These are phyloP conservation scores for Endotricha flammealis DNA, from an alignment of 2,888 invertebrate species.

Conservation along the genomic window DNA sequence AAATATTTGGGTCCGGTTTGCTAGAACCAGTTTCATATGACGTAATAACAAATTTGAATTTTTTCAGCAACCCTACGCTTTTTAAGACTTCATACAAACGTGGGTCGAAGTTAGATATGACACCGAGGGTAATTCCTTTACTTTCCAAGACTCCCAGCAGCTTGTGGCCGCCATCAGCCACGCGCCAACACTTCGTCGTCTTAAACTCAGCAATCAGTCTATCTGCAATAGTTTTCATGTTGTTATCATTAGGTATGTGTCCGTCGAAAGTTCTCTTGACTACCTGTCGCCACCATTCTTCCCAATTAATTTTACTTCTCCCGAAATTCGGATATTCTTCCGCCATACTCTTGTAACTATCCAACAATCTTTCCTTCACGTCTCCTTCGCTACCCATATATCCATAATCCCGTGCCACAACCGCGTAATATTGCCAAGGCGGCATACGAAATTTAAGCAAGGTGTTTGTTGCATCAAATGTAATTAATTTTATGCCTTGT, in stretches of 20 bases:
- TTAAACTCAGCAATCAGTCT: constrained; percentile 84
- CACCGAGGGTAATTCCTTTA: constrained; percentile 78
- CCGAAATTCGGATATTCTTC: constrained; percentile 90
- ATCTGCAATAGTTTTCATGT: constrained; percentile 63
- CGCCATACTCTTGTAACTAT: constrained; percentile 81
- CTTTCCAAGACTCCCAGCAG: constrained; percentile 80
- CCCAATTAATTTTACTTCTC: constrained; percentile 82
- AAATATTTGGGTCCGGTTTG: constrained; percentile 88
- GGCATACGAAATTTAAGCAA: constrained; percentile 83
- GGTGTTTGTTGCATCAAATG: constrained; percentile 94
- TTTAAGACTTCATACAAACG: constrained; percentile 83
- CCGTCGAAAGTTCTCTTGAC: constrained; percentile 81
- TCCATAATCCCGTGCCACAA: constrained; percentile 84
- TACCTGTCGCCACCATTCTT: constrained; percentile 89
- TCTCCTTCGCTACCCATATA: constrained; percentile 73
- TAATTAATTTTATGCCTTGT: constrained; percentile 81
- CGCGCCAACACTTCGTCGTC: constrained; percentile 85
- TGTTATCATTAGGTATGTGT: constrained; percentile 45
- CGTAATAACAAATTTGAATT: constrained; percentile 88
- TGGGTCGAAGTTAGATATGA: constrained; percentile 94
- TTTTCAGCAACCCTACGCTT: constrained; percentile 81
- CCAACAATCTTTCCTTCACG: constrained; percentile 80
- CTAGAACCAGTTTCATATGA: constrained; percentile 85
- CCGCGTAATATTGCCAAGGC: constrained; percentile 86
- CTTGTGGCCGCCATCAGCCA: constrained; percentile 79